Conservation (phyloP, 2,888 invertebrate species). For the Caenorhabditis becei region DNA sequence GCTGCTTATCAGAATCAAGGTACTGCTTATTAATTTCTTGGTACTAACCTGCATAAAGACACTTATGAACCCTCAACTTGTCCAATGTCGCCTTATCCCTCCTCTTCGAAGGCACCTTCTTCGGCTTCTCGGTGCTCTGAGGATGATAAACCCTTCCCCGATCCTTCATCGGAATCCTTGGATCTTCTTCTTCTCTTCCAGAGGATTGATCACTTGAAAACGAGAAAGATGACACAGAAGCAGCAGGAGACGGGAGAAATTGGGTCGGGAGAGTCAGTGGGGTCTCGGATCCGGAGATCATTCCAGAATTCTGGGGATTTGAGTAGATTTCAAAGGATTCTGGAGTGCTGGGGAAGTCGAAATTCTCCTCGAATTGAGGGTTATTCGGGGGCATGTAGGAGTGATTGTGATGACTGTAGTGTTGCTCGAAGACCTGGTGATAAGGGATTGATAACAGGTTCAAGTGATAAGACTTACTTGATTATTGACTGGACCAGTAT, state of each 20-base stretch:
- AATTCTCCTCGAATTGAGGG: conserved; percentile 29
- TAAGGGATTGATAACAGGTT: not conserved
- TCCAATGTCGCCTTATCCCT: conserved; percentile 68
- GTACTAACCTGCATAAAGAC: conserved; percentile 65
- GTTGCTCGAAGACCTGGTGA: conserved; percentile 43
- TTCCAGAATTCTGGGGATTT: conserved; percentile 7
- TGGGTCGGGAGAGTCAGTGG: not conserved
- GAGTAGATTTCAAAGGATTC: conserved; percentile 10
- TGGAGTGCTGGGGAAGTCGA: conserved; percentile 20
- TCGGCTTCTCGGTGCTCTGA: conserved; percentile 48
- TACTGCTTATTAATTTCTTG: not conserved
- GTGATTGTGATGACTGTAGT: conserved; percentile 47
- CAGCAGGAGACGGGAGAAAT: conserved; percentile 36
- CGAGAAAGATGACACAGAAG: conserved; percentile 44
- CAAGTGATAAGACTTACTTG: no score
- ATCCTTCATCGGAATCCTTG: conserved; percentile 50
- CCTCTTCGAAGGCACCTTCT: conserved; percentile 49
- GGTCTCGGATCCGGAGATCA: not conserved
- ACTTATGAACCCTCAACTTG: conserved; percentile 68
- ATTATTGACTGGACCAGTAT: conserved; percentile 45
- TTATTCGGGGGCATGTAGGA: conserved; percentile 7
- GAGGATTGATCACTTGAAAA: conserved; percentile 50
- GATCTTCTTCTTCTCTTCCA: conserved; percentile 47
- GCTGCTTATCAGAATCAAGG: no score
- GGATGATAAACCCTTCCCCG: conserved; percentile 53